These are phyloP conservation scores for Oxyruncus cristatus DNA, from an alignment of 2,113 vertebrate species.

Conservation along the genomic window DNA sequence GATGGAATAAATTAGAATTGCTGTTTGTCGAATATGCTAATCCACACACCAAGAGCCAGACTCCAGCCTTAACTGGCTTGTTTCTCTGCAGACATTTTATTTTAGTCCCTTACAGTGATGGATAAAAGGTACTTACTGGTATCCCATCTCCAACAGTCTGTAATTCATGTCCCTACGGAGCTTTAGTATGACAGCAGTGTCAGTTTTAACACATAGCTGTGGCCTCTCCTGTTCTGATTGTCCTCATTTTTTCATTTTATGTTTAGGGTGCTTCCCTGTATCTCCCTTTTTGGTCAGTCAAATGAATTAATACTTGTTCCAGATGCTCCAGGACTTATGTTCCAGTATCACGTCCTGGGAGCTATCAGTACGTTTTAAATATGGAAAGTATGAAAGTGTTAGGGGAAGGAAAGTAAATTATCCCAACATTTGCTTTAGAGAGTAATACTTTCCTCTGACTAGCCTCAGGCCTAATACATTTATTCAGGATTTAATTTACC, in stretches of 20 bases:
- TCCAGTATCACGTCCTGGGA: not conserved
- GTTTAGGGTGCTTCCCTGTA: not conserved
- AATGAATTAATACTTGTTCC: not conserved
- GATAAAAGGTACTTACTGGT: not conserved
- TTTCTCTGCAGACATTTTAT: not conserved
- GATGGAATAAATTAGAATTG: constrained; percentile 32
- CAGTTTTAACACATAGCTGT: not conserved
- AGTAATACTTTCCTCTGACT: not conserved
- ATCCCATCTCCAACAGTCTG: not conserved
- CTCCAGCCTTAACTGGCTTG: not conserved
- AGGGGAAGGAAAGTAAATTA: not conserved
- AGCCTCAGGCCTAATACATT: not conserved
- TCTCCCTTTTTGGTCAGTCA: not conserved
- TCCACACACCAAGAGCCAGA: not conserved
- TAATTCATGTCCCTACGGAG: not conserved
- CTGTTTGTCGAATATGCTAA: not conserved
- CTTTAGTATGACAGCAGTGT: not conserved
- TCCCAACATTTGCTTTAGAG: constrained; percentile 36
- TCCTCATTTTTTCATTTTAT: not conserved
- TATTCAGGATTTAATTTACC: constrained; percentile 21
- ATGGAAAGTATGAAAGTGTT: not conserved
- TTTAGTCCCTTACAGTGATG: not conserved
- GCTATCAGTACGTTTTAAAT: not conserved
- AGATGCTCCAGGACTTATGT: not conserved
- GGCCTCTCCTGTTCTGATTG: not conserved